A percentile compares a stretch with the other conserved stretches of the same genome.
phyloP scores from a whole-genome alignment of 2,797 vertebrate species.

The Lutjanus campechanus region DNA sequence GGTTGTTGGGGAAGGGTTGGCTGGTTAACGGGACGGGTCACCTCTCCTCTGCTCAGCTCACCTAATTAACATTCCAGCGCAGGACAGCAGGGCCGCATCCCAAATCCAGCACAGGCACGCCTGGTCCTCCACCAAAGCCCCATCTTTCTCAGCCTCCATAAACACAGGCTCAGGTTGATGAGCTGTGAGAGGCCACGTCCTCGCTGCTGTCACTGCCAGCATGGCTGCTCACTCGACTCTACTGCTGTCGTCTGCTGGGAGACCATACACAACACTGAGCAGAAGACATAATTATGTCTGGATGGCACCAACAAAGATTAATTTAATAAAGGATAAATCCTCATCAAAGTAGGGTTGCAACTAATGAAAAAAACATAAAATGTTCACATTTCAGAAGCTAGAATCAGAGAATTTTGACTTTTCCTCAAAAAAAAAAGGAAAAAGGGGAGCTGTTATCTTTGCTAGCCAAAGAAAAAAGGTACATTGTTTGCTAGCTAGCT shows the following conservation, averaged over 20 bases:
- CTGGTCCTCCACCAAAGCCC: conserved; percentile 69
- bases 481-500: no score
- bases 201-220: conserved; percentile 37
- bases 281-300: not conserved
- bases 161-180: conserved; percentile 75
- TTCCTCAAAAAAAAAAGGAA: no score
- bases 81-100: conserved; percentile 73
- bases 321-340: no score
- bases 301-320: no score
- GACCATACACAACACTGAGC: not conserved
- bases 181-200: conserved; percentile 69
- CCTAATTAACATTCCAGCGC: conserved; percentile 85
- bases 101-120: conserved; percentile 74
- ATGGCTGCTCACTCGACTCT: conserved; percentile 4
- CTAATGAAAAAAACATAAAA: no score
- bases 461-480: no score
- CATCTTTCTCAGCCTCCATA: conserved; percentile 65
- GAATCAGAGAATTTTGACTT: no score
- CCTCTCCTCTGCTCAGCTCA: conserved; percentile 73
- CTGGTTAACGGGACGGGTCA: conserved; percentile 70
- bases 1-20: conserved; percentile 56
- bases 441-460: no score
- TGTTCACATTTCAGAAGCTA: no score
- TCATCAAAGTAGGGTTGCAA: no score
- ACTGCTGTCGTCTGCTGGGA: not conserved